Base-by-base conservation (phyloP, 2,797 vertebrate species). In the Scomberomorus guttatus region DNA sequence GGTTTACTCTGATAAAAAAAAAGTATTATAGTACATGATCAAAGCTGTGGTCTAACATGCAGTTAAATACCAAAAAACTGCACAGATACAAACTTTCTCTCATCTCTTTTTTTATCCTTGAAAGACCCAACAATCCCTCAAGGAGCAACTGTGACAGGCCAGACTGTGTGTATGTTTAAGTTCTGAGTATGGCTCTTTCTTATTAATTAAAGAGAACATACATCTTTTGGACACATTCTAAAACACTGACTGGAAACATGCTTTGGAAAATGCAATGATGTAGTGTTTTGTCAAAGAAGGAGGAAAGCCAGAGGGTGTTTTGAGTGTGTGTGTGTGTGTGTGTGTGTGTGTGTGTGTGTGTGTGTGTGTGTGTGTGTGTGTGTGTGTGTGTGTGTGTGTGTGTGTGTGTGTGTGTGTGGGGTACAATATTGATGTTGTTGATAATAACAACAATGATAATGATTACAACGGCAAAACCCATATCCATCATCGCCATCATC, bases 391-490 rank as follows among this genome's bases (percentile, higher is more conserved):
- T 74, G 15, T 79, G 51, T 44, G 77, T 79, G 78, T 71, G 44
- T 70, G 71, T 59, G 58, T 60, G 42, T 39, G 54, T 50, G 25
- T 46, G 70, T 58, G 13, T 42, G 18, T 50, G 20, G 46, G 15
- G 15, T 18, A 48, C 46, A 48, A 20, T 82, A 88, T 90, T 86
- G 87, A 89, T 90, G 83, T 75, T 84, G 82, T 87, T 88, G 81
- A 87, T 90, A 79, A 86, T 85, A 72, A 80, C 73, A 87, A 82
- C 72, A 83, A 83, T 81, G 79, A 91, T 90, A 78, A 91, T 87
- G 85, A 90, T 90, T 85, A 89, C 66, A 80, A 15, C 57, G 13
- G 77, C 62, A 72, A 63, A 83, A 44, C 74, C 57, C 63, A 42
- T 81, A 91, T 92, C 79, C 86, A 91, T 92, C 82, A 89, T 82